Conservation (phyloP, 2,888 invertebrate genomes). For the Aplocera efformata region DNA sequence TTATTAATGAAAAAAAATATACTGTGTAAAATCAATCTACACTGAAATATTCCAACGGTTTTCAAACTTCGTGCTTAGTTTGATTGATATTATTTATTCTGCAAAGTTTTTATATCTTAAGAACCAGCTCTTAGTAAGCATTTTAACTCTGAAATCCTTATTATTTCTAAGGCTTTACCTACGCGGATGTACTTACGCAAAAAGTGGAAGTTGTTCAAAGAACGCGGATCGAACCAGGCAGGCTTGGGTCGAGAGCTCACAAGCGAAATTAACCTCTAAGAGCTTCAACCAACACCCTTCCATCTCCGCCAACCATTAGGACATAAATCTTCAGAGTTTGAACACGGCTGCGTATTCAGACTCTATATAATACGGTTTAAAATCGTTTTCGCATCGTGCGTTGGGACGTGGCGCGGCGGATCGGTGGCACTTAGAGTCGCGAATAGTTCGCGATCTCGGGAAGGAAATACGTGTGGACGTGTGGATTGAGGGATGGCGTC, state of each 20-base stretch:
- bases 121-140: slow-evolving; percentile 2
- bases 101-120: no score
- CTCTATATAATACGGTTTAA: slow-evolving; percentile 53
- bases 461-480: slow-evolving; percentile 56
- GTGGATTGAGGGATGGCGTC: slow-evolving; percentile 61
- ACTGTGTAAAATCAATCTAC: no score
- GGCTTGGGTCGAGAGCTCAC: slow-evolving; percentile 38
- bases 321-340: slow-evolving; percentile 53
- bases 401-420: slow-evolving; percentile 18
- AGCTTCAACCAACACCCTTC: slow-evolving; percentile 47
- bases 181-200: slow-evolving; percentile 66
- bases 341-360: slow-evolving; percentile 44
- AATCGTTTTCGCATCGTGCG: slow-evolving; percentile 52
- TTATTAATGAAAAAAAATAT: no score
- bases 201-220: slow-evolving; percentile 71
- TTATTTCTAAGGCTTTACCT: slow-evolving; percentile 60
- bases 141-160: slow-evolving; percentile 60
- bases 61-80: no score
- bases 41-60: no score
- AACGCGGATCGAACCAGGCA: slow-evolving; percentile 70
- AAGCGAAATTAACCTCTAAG: slow-evolving; percentile 57
- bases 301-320: slow-evolving; percentile 48
- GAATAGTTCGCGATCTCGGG: slow-evolving; percentile 46
- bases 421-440: slow-evolving; percentile 43
- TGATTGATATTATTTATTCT: no score